Conservation (phyloP, 2,888 invertebrate species). For the Strigamia transsilvanica region DNA sequence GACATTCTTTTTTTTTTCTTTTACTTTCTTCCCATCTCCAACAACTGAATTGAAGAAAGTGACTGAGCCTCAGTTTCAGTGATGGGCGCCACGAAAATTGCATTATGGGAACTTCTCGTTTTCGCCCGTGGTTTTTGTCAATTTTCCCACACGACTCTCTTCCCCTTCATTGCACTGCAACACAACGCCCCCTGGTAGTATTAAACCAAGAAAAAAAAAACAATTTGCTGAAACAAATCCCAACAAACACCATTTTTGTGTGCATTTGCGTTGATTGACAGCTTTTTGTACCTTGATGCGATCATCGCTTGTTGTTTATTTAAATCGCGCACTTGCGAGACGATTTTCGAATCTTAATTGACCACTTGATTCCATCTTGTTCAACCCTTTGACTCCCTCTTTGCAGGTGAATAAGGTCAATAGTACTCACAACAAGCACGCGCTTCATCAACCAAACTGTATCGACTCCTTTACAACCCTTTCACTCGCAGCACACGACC, state of each 20-base stretch:
- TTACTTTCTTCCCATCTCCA: too few relatives aligned
- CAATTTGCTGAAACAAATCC: background rate
- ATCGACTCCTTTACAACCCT: constrained; percentile 46
- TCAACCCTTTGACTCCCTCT: constrained; percentile 38
- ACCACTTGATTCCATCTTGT: constrained; percentile 49
- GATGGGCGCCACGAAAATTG: background rate
- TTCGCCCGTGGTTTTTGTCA: constrained; percentile 14
- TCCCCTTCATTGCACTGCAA: background rate
- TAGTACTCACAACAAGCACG: constrained; percentile 43
- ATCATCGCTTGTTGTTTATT: background rate
- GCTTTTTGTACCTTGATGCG: too few relatives aligned
- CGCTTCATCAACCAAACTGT: constrained; percentile 38
- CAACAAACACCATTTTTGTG: background rate
- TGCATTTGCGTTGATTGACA: background rate
- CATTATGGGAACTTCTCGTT: constrained; percentile 1
- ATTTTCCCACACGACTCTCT: constrained; percentile 12
- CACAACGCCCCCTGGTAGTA: background rate
- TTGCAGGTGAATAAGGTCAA: constrained; percentile 10
- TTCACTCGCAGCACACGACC: constrained; percentile 40
- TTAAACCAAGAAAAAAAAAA: background rate
- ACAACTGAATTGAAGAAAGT: too few relatives aligned
- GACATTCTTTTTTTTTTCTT: background rate
- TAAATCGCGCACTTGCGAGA: constrained; percentile 3
- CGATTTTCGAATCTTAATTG: constrained; percentile 32
- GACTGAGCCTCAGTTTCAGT: background rate